Conservation (phyloP, 2,113 vertebrate genomes). For the Pangasianodon hypophthalmus region DNA sequence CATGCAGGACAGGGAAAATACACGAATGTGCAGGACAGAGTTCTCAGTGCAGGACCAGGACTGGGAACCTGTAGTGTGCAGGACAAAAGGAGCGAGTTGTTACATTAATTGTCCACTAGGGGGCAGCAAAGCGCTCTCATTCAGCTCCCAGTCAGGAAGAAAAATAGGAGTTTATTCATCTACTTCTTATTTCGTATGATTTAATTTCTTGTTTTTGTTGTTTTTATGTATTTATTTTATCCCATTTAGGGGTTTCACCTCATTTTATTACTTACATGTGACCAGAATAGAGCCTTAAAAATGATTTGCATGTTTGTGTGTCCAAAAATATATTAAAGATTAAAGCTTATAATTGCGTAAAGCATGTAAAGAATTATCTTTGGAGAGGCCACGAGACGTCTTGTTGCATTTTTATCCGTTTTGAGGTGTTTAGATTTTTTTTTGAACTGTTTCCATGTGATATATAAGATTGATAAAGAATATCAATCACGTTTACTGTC, state of each 20-base stretch:
- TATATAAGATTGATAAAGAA: neutral
- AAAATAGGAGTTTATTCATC: neutral
- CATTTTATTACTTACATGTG: neutral
- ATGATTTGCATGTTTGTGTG: neutral
- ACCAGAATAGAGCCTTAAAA: neutral
- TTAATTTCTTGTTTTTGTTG: neutral
- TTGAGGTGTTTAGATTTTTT: neutral
- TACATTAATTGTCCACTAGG: conserved; percentile 36
- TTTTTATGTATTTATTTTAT: neutral
- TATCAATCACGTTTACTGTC: neutral
- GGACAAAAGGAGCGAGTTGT: neutral
- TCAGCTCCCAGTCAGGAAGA: neutral
- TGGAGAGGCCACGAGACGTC: neutral
- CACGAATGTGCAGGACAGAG: neutral
- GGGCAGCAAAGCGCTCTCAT: conserved; percentile 33
- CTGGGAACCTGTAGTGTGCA: neutral
- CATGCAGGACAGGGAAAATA: neutral
- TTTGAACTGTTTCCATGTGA: neutral
- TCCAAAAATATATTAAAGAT: neutral
- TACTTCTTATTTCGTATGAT: neutral
- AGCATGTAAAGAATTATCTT: neutral
- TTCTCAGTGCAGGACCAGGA: neutral
- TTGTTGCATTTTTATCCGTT: neutral
- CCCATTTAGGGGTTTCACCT: neutral
- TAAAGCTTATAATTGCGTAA: neutral